Base-by-base conservation (phyloP, 2,113 vertebrate genomes). In the Channa maculata region DNA sequence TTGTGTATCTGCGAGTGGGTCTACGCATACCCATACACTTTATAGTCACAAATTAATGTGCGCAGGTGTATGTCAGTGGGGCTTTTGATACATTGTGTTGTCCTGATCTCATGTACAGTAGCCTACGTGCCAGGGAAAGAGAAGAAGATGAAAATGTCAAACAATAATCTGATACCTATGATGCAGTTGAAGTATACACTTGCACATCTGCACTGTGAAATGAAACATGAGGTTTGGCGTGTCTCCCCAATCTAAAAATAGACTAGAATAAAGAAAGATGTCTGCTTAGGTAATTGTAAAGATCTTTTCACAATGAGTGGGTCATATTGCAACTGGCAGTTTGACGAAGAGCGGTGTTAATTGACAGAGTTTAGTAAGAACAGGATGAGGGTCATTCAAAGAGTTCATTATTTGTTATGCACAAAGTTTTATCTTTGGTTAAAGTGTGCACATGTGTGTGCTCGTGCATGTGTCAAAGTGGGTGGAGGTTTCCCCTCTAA, bases 181-280 rank as follows among this genome's bases (percentile, higher is more conserved):
- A 87, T 80, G 71, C 83, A 87, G 79, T 68, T 77, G 84, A 81
- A 63, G 65, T 52, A 68, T 54, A 68, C 50, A 73, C 79, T 71
- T 77, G 60, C 51, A 83, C 81, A 88, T 89, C 63, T 79, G 79
- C 80, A 77, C 5, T 1, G 48, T 70, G 71, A 86, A 80, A 86
- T 88, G 46, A 86, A 84, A 88, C 84, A 83, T 79, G 87, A 90
- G 79, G 83, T 77, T 84, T 87, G 76, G 61, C 10, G 89, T 88
- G 86, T 90, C 89, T 84, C 84, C 87, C 71, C 37, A 36, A 45
- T 60, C 86, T 91, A 90, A 88, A 93, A 92, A 91, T 92, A 92
- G 89, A 85, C 33, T 58, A 58, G 53, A 51, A 78, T 76, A 69
- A 86, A 86, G 61, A 83, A 63, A 83, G 62, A 63, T 13, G 69